phyloP scores from a whole-genome alignment of 1,140 invertebrate genomes.

The Macrosteles quadrilineatus region DNA sequence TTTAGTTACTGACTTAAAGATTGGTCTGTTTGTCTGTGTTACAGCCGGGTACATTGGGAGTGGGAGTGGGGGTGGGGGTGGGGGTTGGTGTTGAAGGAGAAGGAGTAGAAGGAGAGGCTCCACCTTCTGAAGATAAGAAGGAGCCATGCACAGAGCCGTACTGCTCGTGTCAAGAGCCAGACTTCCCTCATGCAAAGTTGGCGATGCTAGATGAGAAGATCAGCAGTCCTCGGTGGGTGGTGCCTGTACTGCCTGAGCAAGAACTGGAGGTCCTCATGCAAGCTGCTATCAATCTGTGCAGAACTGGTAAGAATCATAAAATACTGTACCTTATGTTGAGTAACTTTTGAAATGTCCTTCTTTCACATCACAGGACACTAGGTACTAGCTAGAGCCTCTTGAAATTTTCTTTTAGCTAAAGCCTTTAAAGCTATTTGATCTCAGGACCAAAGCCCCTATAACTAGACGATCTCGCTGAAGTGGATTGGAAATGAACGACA shows the following conservation, averaged over 20 bases:
- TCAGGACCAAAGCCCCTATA: too few species aligned
- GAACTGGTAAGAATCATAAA: conserved; percentile 68
- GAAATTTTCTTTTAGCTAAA: too few species aligned
- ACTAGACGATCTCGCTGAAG: too few species aligned
- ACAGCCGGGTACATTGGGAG: neutral
- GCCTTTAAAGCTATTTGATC: too few species aligned
- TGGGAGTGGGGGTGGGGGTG: neutral
- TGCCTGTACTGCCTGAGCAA: conserved; percentile 94
- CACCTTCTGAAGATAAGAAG: conserved; percentile 27
- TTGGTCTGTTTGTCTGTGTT: conserved; percentile 14
- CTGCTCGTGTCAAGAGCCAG: conserved; percentile 35
- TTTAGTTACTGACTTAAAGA: too few species aligned
- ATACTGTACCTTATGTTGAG: too few species aligned
- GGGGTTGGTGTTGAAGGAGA: neutral
- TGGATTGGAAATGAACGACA: too few species aligned
- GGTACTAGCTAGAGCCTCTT: too few species aligned
- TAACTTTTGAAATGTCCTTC: too few species aligned
- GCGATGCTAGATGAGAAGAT: conserved; percentile 93
- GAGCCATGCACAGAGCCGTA: conserved; percentile 33
- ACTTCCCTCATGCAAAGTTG: conserved; percentile 86
- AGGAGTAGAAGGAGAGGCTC: conserved; percentile 7
- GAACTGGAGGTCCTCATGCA: conserved; percentile 91
- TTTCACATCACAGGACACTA: too few species aligned
- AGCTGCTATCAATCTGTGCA: conserved; percentile 84
- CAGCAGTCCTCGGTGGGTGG: conserved; percentile 91